Percentiles rank a stretch among this genome's conserved stretches.
These are phyloP conservation scores for Chelmon rostratus DNA, from an alignment of 2,797 vertebrate genomes.

Conservation along the genomic window DNA sequence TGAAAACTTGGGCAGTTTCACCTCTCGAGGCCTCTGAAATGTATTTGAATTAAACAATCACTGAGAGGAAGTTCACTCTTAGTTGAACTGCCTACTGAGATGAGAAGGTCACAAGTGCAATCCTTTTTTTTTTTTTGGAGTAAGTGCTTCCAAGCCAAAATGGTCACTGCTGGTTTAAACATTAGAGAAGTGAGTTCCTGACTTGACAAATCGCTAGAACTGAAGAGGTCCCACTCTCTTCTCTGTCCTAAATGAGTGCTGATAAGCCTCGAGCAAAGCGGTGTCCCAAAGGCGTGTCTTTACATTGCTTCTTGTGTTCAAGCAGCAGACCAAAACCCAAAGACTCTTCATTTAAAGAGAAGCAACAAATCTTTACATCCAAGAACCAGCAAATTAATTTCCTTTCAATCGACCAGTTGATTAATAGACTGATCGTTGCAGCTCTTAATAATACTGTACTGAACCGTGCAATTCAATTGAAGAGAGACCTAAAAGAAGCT, in stretches of 20 bases:
- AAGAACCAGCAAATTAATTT: too few relatives aligned
- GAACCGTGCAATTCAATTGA: slow-evolving; percentile 3
- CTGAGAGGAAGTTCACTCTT: slow-evolving; percentile 8
- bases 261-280: slow-evolving; percentile 23
- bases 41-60: slow-evolving; percentile 11
- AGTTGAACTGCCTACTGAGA: not conserved
- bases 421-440: too few relatives aligned
- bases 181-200: not conserved
- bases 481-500: slow-evolving; percentile 25
- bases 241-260: slow-evolving; percentile 23
- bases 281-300: not conserved
- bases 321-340: too few relatives aligned
- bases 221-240: not conserved
- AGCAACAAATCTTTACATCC: too few relatives aligned
- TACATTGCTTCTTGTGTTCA: too few relatives aligned
- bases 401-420: too few relatives aligned
- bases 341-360: too few relatives aligned
- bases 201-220: slow-evolving; percentile 11
- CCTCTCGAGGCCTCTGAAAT: not conserved
- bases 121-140: slow-evolving; percentile 2
- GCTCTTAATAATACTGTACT: not conserved
- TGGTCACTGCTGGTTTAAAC: slow-evolving; percentile 22
- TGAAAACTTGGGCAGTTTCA: not conserved
- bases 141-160: not conserved
- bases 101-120: slow-evolving; percentile 29